Evolutionary conservation across 2,113 vertebrate species (phyloP), one percentile per base, ranked within the genome.

Genomic region (Aramus guarauna): DNA sequence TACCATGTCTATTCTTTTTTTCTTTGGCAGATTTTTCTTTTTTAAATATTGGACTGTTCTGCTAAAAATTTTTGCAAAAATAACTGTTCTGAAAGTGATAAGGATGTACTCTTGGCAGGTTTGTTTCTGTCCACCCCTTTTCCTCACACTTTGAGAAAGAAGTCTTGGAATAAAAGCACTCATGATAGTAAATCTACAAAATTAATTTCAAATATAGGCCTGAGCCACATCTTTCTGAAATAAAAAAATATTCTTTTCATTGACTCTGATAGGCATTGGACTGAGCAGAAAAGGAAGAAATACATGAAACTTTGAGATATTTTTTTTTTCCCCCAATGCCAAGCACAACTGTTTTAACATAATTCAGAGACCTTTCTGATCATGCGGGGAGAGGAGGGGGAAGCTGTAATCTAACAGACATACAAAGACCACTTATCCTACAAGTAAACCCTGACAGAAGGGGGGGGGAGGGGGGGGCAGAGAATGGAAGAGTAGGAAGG

Each of bases 51-150:
- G 37, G 60, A 64, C 85, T 89, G 32, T 90, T 91, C 66, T 95
- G 60, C 79, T 97, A 93, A 93, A 69, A 79, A 66, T 90, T 96
- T 97, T 96, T 93, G 55, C 21, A 74, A 92, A 91, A 85, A 71
- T 75, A 94, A 22, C 64, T 62, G 15, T 58, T 96, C 94, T 85
- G 89, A 85, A 62, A 95, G 37, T 14, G 69, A 79, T 97, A 91
- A 97, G 63, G 81, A 68, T 62, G 67, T 96, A 86, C 7, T 18
- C 22, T 48, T 58, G 13, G 36, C n/a, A 39, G 32, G 30, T 37
- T n/a, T 8, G 24, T 76, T 80, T 67, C n/a, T 60, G 7, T 34
- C 32, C 15, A 39, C 14, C 12, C 5, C 5, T 71, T 83, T 81
- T 62, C 26, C 27, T 76, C 8, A 2, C 10, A 11, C 5, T 55